Percentiles rank a stretch among this genome's conserved stretches.
Evolutionary conservation across 2,797 vertebrate species (phyloP).

Genomic region (Melanotaenia parkinsoni): DNA sequence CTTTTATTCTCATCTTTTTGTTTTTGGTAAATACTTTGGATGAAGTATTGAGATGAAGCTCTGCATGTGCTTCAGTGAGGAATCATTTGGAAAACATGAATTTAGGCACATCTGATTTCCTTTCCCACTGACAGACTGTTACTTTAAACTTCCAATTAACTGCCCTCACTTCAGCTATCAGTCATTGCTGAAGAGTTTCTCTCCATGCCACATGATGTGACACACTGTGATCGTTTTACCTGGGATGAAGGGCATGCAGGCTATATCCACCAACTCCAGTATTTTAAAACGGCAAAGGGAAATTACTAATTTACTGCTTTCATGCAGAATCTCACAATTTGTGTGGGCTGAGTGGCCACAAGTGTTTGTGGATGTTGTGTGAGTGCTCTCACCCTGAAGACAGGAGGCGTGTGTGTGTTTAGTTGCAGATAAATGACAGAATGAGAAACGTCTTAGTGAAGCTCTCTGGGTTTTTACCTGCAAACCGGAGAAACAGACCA

Average conservation of each 20-base stretch:
- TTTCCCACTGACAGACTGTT: slow-evolving; percentile 60
- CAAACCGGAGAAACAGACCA: slow-evolving; percentile 58
- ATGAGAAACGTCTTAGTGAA: slow-evolving; percentile 63
- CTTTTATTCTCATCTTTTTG: slow-evolving; percentile 30
- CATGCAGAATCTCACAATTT: slow-evolving; percentile 21
- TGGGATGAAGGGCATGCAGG: slow-evolving; percentile 52
- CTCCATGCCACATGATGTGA: slow-evolving; percentile 44
- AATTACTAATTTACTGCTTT: slow-evolving; percentile 61
- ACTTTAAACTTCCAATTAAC: slow-evolving; percentile 72
- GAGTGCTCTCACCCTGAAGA: slow-evolving; percentile 7
- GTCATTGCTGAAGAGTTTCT: slow-evolving; percentile 50
- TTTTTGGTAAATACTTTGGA: slow-evolving; percentile 45
- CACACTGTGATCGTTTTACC: slow-evolving; percentile 64
- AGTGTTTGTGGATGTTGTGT: slow-evolving; percentile 21
- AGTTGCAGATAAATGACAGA: slow-evolving; percentile 50
- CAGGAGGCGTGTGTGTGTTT: slow-evolving; percentile 23
- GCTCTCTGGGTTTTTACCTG: slow-evolving; percentile 46
- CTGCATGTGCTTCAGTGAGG: slow-evolving; percentile 19
- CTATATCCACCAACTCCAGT: slow-evolving; percentile 56
- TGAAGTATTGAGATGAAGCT: not conserved
- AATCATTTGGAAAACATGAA: slow-evolving; percentile 51
- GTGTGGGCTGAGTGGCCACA: slow-evolving; percentile 4
- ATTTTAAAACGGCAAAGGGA: slow-evolving; percentile 51
- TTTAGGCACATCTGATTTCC: slow-evolving; percentile 62
- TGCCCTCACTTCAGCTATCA: slow-evolving; percentile 67